Evolutionary conservation across 2,113 vertebrate genomes (phyloP), one percentile per base, ranked within the genome.

Genomic region (Eurypyga helias): DNA sequence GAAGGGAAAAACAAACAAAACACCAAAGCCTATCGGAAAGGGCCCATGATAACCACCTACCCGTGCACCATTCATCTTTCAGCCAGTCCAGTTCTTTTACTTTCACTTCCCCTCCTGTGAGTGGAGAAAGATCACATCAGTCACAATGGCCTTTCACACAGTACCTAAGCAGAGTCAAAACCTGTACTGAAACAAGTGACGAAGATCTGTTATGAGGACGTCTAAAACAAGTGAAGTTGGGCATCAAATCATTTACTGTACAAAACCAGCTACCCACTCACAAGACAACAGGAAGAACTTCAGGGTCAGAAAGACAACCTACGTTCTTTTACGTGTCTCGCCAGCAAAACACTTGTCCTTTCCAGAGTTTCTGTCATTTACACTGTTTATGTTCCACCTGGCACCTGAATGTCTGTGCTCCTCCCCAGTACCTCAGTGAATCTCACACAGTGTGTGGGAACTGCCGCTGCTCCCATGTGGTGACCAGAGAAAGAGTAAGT

Each of bases 41-140:
- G 43, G 10, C 13, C 17, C 49, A 52, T 9, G 51, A n/a, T 3
- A 76, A n/a, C 23, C 52, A 96, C 96, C 28, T 92, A 99, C 99
- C 99, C 95, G 98, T 98, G 92, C 98, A 98, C 46, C 99, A 97
- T 57, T 98, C 97, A 5, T 98, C 98, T 77, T 98, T 97, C 41
- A 98, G 98, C 99, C 99, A 99, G 89, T 99, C 98, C 86, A 99
- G 89, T 57, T 98, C 98, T 66, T 97, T 98, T 57, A 99, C 98
- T 80, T 95, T 99, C 54, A 99, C 95, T 31, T 98, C 83, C 2
- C 98, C 98, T 64, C 98, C 99, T 99, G 97, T 51, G 4, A 7
- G 20, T 60, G 65, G 60, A 93, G 48, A 90, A 79, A 82, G 52
- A 93, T 41, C 45, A 48, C n/a, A 76, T 75, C 61, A 90, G 76